phyloP scores from a whole-genome alignment of 2,797 vertebrate species.

The Eospalax fontanierii region DNA sequence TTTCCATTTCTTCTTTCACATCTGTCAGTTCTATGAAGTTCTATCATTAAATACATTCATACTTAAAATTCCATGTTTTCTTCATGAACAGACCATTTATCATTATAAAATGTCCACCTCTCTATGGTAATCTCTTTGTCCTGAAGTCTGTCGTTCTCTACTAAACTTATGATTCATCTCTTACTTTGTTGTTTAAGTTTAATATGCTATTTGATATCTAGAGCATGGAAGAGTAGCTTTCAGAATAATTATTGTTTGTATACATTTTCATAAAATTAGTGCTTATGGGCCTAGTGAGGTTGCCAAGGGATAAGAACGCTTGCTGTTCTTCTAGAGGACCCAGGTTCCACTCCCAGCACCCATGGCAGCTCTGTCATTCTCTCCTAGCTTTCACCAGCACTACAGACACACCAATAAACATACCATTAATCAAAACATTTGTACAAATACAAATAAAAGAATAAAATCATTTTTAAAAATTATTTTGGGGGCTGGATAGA shows the following conservation, averaged over 20 bases:
- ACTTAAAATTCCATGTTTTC: not conserved
- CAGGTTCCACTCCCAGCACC: too few relatives aligned
- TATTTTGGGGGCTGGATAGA: too few relatives aligned
- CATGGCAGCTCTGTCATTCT: too few relatives aligned
- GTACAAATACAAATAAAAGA: too few relatives aligned
- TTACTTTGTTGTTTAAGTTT: not conserved
- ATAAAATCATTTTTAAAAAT: too few relatives aligned
- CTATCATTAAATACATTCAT: not conserved
- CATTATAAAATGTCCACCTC: too few relatives aligned
- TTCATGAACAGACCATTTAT: not conserved
- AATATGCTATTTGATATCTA: not conserved
- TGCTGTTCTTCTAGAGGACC: too few relatives aligned
- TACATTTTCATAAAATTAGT: not conserved
- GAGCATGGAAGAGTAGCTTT: not conserved
- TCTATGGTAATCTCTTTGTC: not conserved
- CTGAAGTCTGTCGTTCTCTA: not conserved
- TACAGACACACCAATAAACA: too few relatives aligned
- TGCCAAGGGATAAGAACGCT: too few relatives aligned
- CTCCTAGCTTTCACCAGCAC: too few relatives aligned
- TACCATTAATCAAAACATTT: too few relatives aligned
- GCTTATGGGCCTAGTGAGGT: too few relatives aligned
- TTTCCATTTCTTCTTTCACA: not conserved
- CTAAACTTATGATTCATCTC: not conserved
- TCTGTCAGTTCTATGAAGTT: not conserved
- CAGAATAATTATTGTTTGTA: not conserved